Conservation (phyloP, 1,140 invertebrate species). For the Tigriopus japonicus region DNA sequence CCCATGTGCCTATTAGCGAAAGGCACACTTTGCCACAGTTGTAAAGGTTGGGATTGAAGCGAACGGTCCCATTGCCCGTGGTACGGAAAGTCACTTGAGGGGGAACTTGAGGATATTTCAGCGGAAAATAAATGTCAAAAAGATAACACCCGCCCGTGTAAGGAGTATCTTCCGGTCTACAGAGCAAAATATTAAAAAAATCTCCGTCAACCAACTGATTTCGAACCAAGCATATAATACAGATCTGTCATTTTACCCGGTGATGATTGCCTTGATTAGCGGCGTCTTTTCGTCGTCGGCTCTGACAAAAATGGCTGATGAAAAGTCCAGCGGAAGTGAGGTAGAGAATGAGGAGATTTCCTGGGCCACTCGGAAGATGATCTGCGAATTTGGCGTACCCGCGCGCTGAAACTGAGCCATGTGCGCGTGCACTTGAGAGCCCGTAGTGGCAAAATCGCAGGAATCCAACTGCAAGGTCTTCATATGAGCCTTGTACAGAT, state of each 20-base stretch:
- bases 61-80: constrained; percentile 73
- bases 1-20: constrained; percentile 90
- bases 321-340: constrained; percentile 74
- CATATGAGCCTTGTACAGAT: constrained; percentile 33
- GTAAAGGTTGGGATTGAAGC: constrained; percentile 94
- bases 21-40: constrained; percentile 93
- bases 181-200: constrained; percentile 5
- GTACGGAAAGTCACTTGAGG: constrained; percentile 50
- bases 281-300: constrained; percentile 83
- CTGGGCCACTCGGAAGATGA: constrained; percentile 80
- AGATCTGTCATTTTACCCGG: constrained; percentile 13
- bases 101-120: constrained; percentile 53
- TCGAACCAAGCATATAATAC: background rate
- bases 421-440: background rate
- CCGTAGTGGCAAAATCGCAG: background rate
- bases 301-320: constrained; percentile 84
- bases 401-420: background rate
- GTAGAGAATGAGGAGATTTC: constrained; percentile 89
- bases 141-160: constrained; percentile 76
- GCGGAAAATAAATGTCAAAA: constrained; percentile 76
- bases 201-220: background rate
- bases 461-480: constrained; percentile 65
- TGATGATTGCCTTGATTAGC: constrained; percentile 61
- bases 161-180: constrained; percentile 67
- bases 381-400: constrained; percentile 18